Evolutionary conservation across 37 sponge, comb jelly and placozoan species (phyloP).

Genomic region (Oscarella lobularis): DNA sequence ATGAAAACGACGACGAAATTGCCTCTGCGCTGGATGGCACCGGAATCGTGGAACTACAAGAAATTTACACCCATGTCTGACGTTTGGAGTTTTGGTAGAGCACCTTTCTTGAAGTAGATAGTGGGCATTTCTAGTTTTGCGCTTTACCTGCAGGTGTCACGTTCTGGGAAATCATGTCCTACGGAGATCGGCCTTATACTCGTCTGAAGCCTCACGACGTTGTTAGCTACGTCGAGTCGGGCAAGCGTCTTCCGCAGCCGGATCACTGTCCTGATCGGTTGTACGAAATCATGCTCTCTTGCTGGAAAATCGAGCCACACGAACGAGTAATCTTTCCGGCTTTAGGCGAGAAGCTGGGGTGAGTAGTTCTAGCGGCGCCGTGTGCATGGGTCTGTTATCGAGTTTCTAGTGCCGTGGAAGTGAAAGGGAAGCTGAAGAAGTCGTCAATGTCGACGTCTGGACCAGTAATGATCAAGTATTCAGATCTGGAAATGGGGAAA

Average conservation of each 20-base stretch:
- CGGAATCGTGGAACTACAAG: background rate
- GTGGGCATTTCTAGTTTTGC: background rate
- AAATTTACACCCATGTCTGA: background rate
- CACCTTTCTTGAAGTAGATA: background rate
- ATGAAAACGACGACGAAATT: background rate
- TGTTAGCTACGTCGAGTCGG: background rate
- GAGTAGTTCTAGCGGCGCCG: background rate
- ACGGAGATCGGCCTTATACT: background rate
- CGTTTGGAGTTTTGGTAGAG: background rate
- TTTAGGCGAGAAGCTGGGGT: background rate
- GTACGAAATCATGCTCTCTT: background rate
- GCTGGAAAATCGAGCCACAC: conserved; percentile 1
- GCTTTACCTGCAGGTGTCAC: background rate
- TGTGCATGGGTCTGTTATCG: too few species aligned
- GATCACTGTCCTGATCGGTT: background rate
- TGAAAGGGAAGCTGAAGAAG: too few species aligned
- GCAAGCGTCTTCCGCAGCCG: background rate
- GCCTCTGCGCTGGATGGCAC: background rate
- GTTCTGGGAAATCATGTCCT: background rate
- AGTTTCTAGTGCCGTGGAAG: too few species aligned
- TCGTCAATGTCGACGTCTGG: too few species aligned
- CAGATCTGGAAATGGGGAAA: background rate
- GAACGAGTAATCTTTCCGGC: background rate
- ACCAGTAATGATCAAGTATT: background rate
- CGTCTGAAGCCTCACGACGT: background rate